These are phyloP conservation scores for Acromyrmex echinatior DNA, from an alignment of 1,140 invertebrate genomes.

Conservation along the genomic window DNA sequence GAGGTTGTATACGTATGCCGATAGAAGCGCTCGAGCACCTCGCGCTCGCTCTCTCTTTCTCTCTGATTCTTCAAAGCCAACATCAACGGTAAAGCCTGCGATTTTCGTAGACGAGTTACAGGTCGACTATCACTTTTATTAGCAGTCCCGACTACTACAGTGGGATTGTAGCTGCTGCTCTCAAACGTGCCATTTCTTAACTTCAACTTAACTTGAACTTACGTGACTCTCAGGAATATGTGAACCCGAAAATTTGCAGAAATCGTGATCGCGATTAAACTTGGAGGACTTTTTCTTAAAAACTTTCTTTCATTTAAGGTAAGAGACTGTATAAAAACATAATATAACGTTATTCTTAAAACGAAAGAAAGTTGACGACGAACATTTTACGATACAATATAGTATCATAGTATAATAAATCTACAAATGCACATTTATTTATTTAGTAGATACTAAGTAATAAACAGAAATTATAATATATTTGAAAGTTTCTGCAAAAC, in stretches of 20 bases:
- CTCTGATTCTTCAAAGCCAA: constrained; percentile 35
- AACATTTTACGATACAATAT: not conserved
- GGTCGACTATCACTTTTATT: constrained; percentile 72
- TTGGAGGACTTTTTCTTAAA: not conserved
- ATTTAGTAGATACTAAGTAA: not conserved
- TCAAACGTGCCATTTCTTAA: constrained; percentile 13
- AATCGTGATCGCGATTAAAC: constrained; percentile 29
- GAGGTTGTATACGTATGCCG: constrained; percentile 64
- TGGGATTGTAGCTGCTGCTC: not conserved
- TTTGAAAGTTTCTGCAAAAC: not conserved
- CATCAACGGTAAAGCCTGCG: constrained; percentile 46
- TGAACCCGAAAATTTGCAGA: not conserved
- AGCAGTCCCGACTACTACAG: constrained; percentile 35
- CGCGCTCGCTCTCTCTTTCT: not conserved
- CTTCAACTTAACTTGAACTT: constrained; percentile 11
- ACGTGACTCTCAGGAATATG: constrained; percentile 22
- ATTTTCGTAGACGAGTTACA: constrained; percentile 70
- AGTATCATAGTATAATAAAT: not conserved
- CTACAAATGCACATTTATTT: not conserved
- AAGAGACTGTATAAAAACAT: not conserved
- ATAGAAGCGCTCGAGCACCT: constrained; percentile 28
- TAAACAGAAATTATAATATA: constrained; percentile 11
- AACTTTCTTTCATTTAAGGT: constrained; percentile 7
- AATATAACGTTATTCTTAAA: not conserved
- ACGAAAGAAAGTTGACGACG: not conserved